Conservation (phyloP, 2,888 invertebrate genomes). For the Tricholauxania praeusta region DNA sequence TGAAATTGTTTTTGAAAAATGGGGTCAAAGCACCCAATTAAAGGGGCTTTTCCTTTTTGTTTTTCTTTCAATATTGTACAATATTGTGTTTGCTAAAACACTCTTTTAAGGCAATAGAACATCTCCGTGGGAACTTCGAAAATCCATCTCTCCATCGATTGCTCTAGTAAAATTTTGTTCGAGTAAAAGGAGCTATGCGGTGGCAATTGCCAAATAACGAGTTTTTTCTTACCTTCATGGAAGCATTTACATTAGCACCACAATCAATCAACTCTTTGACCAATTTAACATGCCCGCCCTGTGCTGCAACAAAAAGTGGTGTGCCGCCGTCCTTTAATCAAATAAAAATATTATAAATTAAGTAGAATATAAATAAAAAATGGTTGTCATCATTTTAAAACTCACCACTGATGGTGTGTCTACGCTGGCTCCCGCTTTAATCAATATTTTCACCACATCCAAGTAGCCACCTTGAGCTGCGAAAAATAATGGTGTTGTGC, state of each 20-base stretch:
- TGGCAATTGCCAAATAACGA: background rate
- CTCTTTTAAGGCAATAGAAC: no score
- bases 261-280: conserved; percentile 85
- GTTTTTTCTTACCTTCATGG: conserved; percentile 78
- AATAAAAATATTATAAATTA: background rate
- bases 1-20: no score
- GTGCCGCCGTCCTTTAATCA: conserved; percentile 90
- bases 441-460: conserved; percentile 82
- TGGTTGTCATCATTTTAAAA: conserved; percentile 39
- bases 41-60: no score
- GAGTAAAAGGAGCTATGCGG: no score
- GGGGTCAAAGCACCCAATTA: no score
- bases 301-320: conserved; percentile 89
- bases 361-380: background rate
- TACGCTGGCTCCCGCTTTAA: conserved; percentile 83
- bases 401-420: conserved; percentile 84
- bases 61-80: no score
- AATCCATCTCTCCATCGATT: no score
- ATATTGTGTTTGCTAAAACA: no score
- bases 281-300: conserved; percentile 90
- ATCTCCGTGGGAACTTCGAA: no score
- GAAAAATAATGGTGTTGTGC: conserved; percentile 93
- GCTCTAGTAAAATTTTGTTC: no score
- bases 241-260: conserved; percentile 84
- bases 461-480: conserved; percentile 93